These are phyloP conservation scores for Discoglossus pictus DNA, from an alignment of 2,797 vertebrate genomes.

Conservation along the genomic window DNA sequence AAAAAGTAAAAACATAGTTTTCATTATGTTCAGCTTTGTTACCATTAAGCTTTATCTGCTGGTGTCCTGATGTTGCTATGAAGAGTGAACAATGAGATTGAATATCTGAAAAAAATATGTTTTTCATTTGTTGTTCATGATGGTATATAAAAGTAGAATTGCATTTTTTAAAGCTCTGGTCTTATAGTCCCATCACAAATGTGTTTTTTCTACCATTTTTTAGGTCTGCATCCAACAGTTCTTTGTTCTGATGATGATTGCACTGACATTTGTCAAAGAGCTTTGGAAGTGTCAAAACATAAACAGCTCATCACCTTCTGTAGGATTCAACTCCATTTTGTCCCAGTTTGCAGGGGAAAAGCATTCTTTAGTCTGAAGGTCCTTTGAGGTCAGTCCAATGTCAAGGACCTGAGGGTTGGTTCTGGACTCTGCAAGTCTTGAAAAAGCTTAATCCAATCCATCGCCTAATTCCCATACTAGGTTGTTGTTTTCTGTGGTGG, in stretches of 20 bases:
- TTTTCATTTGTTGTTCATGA: neutral
- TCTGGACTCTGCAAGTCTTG: conserved; percentile 94
- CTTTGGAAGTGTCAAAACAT: conserved; percentile 73
- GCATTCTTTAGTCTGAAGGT: conserved; percentile 84
- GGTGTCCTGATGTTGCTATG: too few relatives aligned
- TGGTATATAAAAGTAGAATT: conserved; percentile 6
- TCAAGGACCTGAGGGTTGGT: conserved; percentile 96
- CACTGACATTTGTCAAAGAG: conserved; percentile 16
- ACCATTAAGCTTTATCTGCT: neutral
- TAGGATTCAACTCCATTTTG: conserved; percentile 69
- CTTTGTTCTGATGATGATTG: conserved; percentile 29
- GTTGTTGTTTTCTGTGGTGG: conserved; percentile 81
- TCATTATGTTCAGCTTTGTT: too few relatives aligned
- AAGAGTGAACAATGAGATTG: too few relatives aligned
- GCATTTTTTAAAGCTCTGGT: conserved; percentile 37
- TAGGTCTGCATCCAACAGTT: conserved; percentile 4
- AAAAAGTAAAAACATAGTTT: too few relatives aligned
- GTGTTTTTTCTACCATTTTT: neutral
- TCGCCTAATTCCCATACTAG: conserved; percentile 93
- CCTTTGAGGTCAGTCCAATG: conserved; percentile 90
- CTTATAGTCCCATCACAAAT: conserved; percentile 27
- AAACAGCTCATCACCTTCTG: conserved; percentile 78
- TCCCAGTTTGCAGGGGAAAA: conserved; percentile 87
- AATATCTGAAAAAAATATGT: neutral
- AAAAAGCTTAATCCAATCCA: conserved; percentile 95